Evolutionary conservation across 1,140 invertebrate species (phyloP).

Genomic region (Drosophila lacertosa): DNA sequence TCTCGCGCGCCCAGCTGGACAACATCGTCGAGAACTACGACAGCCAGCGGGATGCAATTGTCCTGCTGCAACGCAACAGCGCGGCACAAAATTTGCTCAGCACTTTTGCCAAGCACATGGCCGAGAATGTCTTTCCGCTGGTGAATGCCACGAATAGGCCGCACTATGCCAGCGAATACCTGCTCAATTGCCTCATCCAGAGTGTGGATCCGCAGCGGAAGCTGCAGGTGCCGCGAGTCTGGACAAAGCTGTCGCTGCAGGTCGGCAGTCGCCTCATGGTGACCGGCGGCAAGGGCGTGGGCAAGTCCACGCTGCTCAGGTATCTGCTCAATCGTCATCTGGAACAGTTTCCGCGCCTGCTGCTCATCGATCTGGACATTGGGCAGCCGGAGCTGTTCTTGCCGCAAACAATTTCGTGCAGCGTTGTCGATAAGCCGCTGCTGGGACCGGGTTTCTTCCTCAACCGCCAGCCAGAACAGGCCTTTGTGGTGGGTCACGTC

Average conservation of each 20-base stretch:
- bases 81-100: constrained; percentile 38
- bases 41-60: constrained; percentile 57
- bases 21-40: constrained; percentile 52
- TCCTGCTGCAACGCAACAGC: constrained; percentile 68
- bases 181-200: constrained; percentile 74
- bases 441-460: constrained; percentile 88
- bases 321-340: constrained; percentile 88
- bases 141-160: constrained; percentile 59
- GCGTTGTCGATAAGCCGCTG: constrained; percentile 86
- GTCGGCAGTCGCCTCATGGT: constrained; percentile 81
- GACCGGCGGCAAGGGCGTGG: constrained; percentile 89
- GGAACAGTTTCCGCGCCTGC: constrained; percentile 79
- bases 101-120: constrained; percentile 75
- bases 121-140: constrained; percentile 84
- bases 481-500: constrained; percentile 85
- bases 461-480: constrained; percentile 72
- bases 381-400: constrained; percentile 91
- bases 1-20: constrained; percentile 56
- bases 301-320: constrained; percentile 89
- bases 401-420: constrained; percentile 88
- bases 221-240: constrained; percentile 71
- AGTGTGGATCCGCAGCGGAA: constrained; percentile 26
- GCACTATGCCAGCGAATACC: constrained; percentile 54
- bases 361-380: constrained; percentile 90
- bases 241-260: constrained; percentile 63